These are phyloP conservation scores for Dendrophyllia cribrosa DNA, from an alignment of 64 coral and sea anemone species.

Conservation along the genomic window DNA sequence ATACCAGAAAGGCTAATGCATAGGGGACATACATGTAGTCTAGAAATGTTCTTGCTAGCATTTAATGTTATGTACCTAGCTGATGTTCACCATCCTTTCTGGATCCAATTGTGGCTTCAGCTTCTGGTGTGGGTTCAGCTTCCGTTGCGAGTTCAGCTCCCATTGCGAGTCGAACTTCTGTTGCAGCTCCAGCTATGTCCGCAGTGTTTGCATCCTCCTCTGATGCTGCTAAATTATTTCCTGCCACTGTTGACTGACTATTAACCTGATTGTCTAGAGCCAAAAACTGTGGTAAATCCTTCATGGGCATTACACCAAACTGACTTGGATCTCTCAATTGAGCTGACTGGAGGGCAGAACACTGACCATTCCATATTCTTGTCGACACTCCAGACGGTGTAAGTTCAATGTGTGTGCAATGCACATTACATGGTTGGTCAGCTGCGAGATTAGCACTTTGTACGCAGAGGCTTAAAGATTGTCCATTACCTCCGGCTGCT, in stretches of 20 bases:
- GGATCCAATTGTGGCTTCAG: no score
- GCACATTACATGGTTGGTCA: neutral
- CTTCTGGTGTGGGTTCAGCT: no score
- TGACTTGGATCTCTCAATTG: neutral
- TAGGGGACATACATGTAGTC: no score
- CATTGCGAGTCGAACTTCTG: no score
- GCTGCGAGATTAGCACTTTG: neutral
- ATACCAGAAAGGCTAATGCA: no score
- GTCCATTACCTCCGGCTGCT: neutral
- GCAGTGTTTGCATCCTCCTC: no score
- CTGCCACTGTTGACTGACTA: neutral
- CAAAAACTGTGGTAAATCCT: neutral
- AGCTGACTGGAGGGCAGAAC: neutral
- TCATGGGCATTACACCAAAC: neutral
- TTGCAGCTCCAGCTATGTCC: no score
- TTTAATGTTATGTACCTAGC: no score
- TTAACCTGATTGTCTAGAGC: neutral
- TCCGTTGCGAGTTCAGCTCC: no score
- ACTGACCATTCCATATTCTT: neutral
- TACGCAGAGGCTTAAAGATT: conserved; percentile 25
- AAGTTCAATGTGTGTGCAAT: conserved; percentile 11
- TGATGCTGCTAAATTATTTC: neutral
- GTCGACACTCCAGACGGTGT: conserved; percentile 10
- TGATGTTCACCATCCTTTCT: no score
- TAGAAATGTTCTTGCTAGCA: no score